A percentile compares a stretch with the other conserved stretches of the same genome.
phyloP scores from a whole-genome alignment of 64 coral and sea anemone genomes.

The Hydrozoanthus tunicans region DNA sequence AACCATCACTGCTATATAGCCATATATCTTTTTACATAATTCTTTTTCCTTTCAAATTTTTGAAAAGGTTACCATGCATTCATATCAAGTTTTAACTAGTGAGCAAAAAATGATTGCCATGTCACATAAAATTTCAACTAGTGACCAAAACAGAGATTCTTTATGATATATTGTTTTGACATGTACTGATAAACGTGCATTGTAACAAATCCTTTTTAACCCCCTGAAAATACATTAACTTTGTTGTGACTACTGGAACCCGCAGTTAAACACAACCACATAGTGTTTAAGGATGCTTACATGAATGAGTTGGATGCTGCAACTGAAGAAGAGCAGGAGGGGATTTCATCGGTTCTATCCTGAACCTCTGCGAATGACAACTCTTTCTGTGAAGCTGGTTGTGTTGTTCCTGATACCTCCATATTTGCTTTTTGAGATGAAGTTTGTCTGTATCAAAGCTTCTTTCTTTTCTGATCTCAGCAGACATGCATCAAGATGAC shows the following conservation, averaged over 20 bases:
- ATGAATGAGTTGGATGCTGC: constrained; percentile 39
- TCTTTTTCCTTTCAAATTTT: too few relatives aligned
- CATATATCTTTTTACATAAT: too few relatives aligned
- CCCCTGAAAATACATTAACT: too few relatives aligned
- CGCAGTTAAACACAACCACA: background rate
- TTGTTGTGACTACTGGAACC: background rate
- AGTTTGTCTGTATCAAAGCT: constrained; percentile 51
- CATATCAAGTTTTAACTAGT: too few relatives aligned
- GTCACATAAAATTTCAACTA: too few relatives aligned
- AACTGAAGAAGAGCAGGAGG: background rate
- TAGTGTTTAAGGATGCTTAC: background rate
- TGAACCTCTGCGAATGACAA: background rate
- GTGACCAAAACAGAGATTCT: too few relatives aligned
- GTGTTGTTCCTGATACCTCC: background rate
- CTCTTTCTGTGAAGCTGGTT: background rate
- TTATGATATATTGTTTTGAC: too few relatives aligned
- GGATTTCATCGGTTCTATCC: background rate
- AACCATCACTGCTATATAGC: too few relatives aligned
- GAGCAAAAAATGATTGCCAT: too few relatives aligned
- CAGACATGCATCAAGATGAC: constrained; percentile 86
- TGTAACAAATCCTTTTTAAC: too few relatives aligned
- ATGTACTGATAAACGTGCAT: too few relatives aligned
- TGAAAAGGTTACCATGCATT: background rate
- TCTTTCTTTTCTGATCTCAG: constrained; percentile 84
- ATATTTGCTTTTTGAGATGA: background rate